Base-by-base conservation (phyloP, 2,888 invertebrate genomes). In the Phyllotreta striolata region DNA sequence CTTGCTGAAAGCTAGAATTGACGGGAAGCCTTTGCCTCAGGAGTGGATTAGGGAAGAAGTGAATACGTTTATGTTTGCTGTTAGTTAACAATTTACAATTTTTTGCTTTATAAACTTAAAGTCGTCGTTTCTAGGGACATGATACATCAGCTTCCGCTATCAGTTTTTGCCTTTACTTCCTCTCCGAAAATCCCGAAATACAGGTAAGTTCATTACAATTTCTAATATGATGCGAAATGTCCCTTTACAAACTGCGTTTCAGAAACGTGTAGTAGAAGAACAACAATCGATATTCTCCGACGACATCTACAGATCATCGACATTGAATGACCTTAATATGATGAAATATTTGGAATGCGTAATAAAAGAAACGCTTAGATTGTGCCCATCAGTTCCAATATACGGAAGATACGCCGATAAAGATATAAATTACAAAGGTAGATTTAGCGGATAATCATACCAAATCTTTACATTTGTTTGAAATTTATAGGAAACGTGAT, bases 51-150 rank as follows among this genome's bases (percentile, higher is more conserved):
- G 87, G 59, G 88, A 89, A 76, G 88, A 90, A 80, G 88, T 89
- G 0, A 88, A 89, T 70, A 90, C 90, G 0, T 90, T 90, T 69
- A 87, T 90, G 86, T 90, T 90, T 77, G 89, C 86, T 79, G 88
- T 87, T 73, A 14, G 57, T 35, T 47, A 14, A 44, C n/a, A n/a
- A n/a, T n/a, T n/a, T n/a, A n/a, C n/a, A 10, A 35, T n/a, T 40
- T 3, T 12, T 8, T 3, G 10, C 14, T 8, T 44, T 3, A 44
- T 44, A 10, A n/a, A 9, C 41, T 41, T 10, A 41, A 41, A 4
- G 9, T 3, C 14, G 44, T 9, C 6, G 12, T 41, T 35, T 39
- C 24, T 7, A 83, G 83, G 83, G 82, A 1, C 81, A 83, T 62
- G 82, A 84, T 68, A 84, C 84, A 0, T 83, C 82, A 35, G 76